These are phyloP conservation scores for Drosophila auraria DNA, from an alignment of 1,140 invertebrate genomes.

Conservation along the genomic window DNA sequence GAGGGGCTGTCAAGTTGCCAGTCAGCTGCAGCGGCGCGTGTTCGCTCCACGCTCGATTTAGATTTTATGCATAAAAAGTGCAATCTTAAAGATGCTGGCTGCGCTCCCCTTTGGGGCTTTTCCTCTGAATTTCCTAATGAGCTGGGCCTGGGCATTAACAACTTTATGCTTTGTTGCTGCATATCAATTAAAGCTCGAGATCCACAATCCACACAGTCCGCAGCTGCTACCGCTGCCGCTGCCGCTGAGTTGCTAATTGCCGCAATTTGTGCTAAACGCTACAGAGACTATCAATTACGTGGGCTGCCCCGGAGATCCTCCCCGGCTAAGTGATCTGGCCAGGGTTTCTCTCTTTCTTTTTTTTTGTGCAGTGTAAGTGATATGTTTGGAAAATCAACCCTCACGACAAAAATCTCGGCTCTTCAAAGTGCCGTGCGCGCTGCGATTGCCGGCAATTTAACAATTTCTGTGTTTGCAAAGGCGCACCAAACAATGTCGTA, in stretches of 20 bases:
- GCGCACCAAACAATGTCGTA: constrained; percentile 75
- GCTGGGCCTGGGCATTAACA: constrained; percentile 76
- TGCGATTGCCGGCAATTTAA: constrained; percentile 66
- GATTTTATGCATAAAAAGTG: constrained; percentile 80
- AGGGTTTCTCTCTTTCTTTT: background rate
- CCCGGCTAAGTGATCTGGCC: constrained; percentile 51
- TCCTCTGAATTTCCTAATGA: constrained; percentile 75
- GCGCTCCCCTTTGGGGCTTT: constrained; percentile 44
- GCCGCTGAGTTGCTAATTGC: constrained; percentile 69
- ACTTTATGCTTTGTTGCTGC: constrained; percentile 81
- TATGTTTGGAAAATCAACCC: constrained; percentile 67
- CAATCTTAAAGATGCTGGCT: constrained; percentile 50
- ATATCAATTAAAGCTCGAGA: constrained; percentile 77
- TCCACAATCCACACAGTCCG: constrained; percentile 5
- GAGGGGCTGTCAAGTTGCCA: constrained; percentile 70
- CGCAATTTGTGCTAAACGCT: constrained; percentile 80
- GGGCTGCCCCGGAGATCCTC: constrained; percentile 47
- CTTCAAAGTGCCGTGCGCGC: constrained; percentile 45
- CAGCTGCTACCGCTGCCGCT: constrained; percentile 16
- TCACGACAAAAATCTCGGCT: constrained; percentile 50
- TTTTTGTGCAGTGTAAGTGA: constrained; percentile 47
- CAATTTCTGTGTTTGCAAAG: constrained; percentile 74
- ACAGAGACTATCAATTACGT: constrained; percentile 79
- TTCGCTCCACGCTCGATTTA: constrained; percentile 74
- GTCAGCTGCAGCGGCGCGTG: constrained; percentile 77